Conservation (phyloP, 2,113 vertebrate species). For the Entelurus aequoreus region DNA sequence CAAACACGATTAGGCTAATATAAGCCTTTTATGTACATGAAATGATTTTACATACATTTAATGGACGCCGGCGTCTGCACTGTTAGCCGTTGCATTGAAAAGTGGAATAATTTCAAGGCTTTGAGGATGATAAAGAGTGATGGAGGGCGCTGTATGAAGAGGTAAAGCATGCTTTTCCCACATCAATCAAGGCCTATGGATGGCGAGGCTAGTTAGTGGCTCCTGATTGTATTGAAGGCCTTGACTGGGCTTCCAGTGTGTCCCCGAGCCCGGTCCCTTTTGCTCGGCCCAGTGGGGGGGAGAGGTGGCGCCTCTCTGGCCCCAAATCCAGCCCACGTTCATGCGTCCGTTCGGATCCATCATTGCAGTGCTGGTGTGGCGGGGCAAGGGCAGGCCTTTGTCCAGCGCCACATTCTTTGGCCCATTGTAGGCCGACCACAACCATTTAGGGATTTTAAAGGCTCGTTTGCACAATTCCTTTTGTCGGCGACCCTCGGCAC, state of each 20-base stretch:
- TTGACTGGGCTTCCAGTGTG: constrained; percentile 66
- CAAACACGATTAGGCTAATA: constrained; percentile 53
- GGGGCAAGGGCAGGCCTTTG: constrained; percentile 79
- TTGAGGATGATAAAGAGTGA: constrained; percentile 67
- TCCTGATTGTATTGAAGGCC: constrained; percentile 86
- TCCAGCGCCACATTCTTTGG: constrained; percentile 85
- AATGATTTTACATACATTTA: constrained; percentile 50
- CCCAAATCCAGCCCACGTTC: constrained; percentile 92
- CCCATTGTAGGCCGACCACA: constrained; percentile 83
- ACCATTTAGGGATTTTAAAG: constrained; percentile 98
- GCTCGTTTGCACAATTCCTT: constrained; percentile 98
- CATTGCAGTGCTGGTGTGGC: constrained; percentile 81
- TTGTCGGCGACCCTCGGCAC: constrained; percentile 84
- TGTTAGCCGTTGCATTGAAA: constrained; percentile 44
- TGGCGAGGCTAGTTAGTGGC: constrained; percentile 88
- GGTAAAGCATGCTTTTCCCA: constrained; percentile 88
- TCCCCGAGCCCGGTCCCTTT: constrained; percentile 60
- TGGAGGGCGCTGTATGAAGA: constrained; percentile 58
- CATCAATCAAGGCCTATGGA: constrained; percentile 92
- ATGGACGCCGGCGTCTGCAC: constrained; percentile 54
- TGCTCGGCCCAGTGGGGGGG: constrained; percentile 83
- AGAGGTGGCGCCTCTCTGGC: constrained; percentile 76
- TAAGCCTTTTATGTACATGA: constrained; percentile 70
- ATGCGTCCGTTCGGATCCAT: constrained; percentile 98
- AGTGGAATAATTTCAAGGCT: constrained; percentile 61